Base-by-base conservation (phyloP, 2,888 invertebrate genomes). In the Girardia tigrina region DNA sequence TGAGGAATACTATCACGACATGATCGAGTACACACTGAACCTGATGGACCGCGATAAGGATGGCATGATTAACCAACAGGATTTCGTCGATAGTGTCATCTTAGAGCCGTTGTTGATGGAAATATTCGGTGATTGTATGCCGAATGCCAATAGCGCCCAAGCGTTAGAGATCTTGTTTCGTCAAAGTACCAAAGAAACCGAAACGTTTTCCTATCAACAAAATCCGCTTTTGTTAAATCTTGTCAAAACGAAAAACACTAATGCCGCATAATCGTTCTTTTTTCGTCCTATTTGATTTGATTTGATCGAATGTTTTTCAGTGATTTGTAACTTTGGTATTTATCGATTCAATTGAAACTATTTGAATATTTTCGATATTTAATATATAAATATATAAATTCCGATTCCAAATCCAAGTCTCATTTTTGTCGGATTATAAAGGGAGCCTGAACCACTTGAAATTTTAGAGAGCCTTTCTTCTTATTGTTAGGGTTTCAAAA, bases 61-160 rank as follows among this genome's bases (percentile, higher is more conserved):
- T 56, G 74, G 74, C 1, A 16, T 69, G 14, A 74, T 74, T 4
- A 26, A 12, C 27, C 42, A 69, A 69, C 26, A 56, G 26, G 28
- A 56, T 42, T 74, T 74, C 69, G 56, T 74, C 23, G 26, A 42
- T 16, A 69, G 42, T 56, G 74, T 74, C 8, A 74, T 56, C 23
- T 26, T 27, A 4, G 74, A 74, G 26, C 74, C 74, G 12, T 69
- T 74, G 27, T 29, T 74, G 12, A 26, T 74, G 42, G 74, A 74
- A 56, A 27, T 74, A 36, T 42, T 74, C 26, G 74, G 74, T 2
- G 74, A 74, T 23, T n/a, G 26, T 70, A 26, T 74, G 56, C 74
- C 74, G 16, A 74, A 56, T 23, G 56, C 56, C 23, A 56, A 56
- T 56, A 56, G 56, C 23, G 56, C 56, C 6, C 56, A 56, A 56